Evolutionary conservation across 2,888 invertebrate species (phyloP), one percentile per base, ranked within the genome.

Genomic region (Rotaria socialis): DNA sequence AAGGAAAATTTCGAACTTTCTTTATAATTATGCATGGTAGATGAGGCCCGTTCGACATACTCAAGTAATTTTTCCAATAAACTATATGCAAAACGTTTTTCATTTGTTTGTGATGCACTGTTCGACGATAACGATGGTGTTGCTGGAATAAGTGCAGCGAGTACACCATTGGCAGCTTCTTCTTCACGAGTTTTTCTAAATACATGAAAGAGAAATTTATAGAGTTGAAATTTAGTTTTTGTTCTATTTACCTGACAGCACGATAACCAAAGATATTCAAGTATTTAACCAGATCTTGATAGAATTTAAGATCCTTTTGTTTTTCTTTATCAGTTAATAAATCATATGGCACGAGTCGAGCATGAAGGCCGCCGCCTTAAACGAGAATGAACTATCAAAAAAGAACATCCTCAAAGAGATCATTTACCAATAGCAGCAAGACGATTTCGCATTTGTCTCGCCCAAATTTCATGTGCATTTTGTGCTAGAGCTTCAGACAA

Each of bases 391-490:
- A 50, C 7, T 11, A 50, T 50, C 7, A 8, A 11, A 50, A 11
- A 50, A 50, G 50, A 50, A 50, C 7, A 50, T 50, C 11, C 6
- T 50, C 6, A 6, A 11, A 50, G 50, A 8, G 50, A 50, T 8
- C 11, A 50, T 50, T 50, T 50, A 50, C 50, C 50, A 50, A 50
- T 50, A 50, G 50, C 50, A 50, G 50, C 50, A 50, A 50, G 50
- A 50, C 50, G 50, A 50, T 50, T 50, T 50, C 11, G 6, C 35
- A 87, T 84, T n/a, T 55, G 96, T 92, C 95, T 95, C 0, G 98
- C 97, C 99, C 99, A 99, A 89, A 97, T 95, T 89, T 98, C 96
- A 90, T 99, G 99, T 0, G 97, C 95, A 91, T 99, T 98, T 90
- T 98, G 97, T 8, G 50, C 50, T 50, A 50, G 11, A 50, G 50